Conservation (phyloP, 1,140 invertebrate genomes). For the Leptopilina clavipes region DNA sequence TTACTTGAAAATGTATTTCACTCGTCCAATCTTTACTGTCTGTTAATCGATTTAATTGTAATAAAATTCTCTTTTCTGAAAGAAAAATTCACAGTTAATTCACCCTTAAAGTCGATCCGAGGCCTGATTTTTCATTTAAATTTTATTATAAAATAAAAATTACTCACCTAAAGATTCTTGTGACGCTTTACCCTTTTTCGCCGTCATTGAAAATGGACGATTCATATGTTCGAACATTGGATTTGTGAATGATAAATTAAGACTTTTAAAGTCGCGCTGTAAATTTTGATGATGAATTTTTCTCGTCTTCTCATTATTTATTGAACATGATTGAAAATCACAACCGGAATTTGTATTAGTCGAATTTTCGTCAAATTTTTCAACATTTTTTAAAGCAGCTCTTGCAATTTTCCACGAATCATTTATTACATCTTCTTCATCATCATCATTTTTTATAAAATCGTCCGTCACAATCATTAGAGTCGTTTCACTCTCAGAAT, state of each 20-base stretch:
- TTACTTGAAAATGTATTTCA: constrained; percentile 52
- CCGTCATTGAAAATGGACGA: no score
- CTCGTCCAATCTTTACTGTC: constrained; percentile 55
- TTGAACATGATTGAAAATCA: no score
- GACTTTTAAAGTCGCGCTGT: no score
- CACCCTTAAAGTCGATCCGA: no score
- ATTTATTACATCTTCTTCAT: neutral
- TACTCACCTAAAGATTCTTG: no score
- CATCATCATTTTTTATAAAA: neutral
- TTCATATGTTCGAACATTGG: no score
- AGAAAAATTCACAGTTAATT: neutral
- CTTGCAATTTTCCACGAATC: neutral
- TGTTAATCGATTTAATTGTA: constrained; percentile 54
- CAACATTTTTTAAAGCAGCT: neutral
- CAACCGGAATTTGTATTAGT: no score
- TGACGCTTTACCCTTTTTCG: no score
- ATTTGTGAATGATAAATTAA: no score
- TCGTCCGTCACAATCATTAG: neutral
- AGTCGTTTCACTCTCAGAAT: neutral
- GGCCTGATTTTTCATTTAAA: constrained; percentile 32
- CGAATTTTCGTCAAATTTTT: no score
- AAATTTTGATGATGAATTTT: no score
- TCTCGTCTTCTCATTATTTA: no score
- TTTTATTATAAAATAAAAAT: neutral
- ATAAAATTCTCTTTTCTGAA: constrained; percentile 57